Evolutionary conservation across 2,113 vertebrate genomes (phyloP), one percentile per base, ranked within the genome.

Genomic region (Atherinomorus stipes): DNA sequence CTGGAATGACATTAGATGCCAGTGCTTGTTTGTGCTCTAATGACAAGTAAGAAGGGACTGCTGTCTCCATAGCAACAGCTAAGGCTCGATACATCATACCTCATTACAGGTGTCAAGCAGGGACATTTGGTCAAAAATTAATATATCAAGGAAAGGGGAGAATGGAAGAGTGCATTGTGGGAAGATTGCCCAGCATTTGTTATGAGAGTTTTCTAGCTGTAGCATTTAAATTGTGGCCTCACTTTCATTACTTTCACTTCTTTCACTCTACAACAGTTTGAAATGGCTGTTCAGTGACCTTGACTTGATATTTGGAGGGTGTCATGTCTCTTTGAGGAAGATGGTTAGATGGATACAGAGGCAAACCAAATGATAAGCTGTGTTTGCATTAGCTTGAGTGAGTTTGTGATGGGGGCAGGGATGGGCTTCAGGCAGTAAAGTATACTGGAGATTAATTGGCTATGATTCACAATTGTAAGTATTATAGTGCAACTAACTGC

Each of bases 31-130:
- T 94, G 93, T 92, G 92, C 92, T 94, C 90, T 93, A 93, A 94
- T 95, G 95, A 95, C 95, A 96, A 96, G 94, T 93, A 95, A 94
- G 93, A 93, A 93, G 93, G 92, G 93, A 93, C 93, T 83, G 82
- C 70, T 78, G 93, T 96, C 93, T 93, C 95, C 94, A 96, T 95
- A 94, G 95, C 93, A 96, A 97, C 95, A 92, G 89, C 88, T 86
- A 78, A 89, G 94, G 92, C 93, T 94, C 94, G 94, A 94, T 95
- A 95, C 92, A 95, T 96, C 95, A 95, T 87, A 94, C 91, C 93
- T 95, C 88, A 93, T 96, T 95, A 95, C 92, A 93, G 91, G 92
- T 93, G 93, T 94, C 93, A 94, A 94, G 92, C 88, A 73, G 87
- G 89, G 89, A 93, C 84, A 84, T 93, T 93, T 93, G 93, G 93